phyloP scores from a whole-genome alignment of 2,113 vertebrate genomes.

The Tetrao urogallus region DNA sequence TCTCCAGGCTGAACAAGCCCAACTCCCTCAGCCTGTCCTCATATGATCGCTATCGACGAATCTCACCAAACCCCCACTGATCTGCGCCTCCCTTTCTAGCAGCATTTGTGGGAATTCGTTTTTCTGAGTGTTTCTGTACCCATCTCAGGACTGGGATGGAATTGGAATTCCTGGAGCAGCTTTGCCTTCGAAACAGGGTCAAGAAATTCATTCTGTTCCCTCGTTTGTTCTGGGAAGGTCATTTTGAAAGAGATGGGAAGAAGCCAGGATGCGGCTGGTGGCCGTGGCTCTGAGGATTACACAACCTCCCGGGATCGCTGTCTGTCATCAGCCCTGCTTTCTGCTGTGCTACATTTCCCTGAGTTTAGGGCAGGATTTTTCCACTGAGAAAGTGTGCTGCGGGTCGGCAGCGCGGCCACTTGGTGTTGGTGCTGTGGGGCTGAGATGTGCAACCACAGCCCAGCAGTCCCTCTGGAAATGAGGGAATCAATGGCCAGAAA shows the following conservation, averaged over 20 bases:
- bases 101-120: fast-evolving
- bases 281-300: neutral
- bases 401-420: neutral
- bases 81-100: neutral
- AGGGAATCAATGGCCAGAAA: neutral
- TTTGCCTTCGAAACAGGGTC: neutral
- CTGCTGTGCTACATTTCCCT: neutral
- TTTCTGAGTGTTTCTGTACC: fast-evolving
- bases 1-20: too few species aligned
- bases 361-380: constrained; percentile 22
- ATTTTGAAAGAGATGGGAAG: constrained; percentile 7
- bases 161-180: fast-evolving
- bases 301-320: neutral
- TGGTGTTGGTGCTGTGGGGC: fast-evolving
- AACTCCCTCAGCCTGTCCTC: too few species aligned
- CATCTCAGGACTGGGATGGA: neutral
- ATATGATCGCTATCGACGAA: neutral
- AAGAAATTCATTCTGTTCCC: neutral
- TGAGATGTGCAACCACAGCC: neutral
- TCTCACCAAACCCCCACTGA: neutral
- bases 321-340: neutral
- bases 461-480: neutral
- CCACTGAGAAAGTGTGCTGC: neutral
- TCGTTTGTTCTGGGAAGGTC: constrained; percentile 8
- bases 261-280: constrained; percentile 22